phyloP scores from a whole-genome alignment of 1,140 invertebrate genomes.

The Panulirus ornatus region DNA sequence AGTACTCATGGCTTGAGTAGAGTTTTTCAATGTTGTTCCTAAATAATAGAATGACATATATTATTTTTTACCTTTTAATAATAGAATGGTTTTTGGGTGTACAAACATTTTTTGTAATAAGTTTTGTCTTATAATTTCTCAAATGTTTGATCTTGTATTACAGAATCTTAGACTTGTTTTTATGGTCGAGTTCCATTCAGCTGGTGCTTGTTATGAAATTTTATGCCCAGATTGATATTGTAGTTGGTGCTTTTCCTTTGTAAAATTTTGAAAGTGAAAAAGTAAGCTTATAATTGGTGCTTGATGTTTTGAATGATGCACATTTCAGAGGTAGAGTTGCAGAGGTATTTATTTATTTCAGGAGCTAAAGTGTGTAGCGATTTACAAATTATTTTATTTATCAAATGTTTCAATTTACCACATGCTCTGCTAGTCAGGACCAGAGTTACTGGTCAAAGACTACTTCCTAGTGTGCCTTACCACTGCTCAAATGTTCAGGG shows the following conservation, averaged over 20 bases:
- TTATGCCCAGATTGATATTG: constrained; percentile 2
- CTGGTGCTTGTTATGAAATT: constrained; percentile 8
- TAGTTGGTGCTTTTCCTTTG: constrained; percentile 25
- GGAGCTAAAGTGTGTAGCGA: not conserved
- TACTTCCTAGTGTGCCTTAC: constrained; percentile 59
- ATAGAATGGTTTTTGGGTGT: not conserved
- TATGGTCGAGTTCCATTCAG: not conserved
- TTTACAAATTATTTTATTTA: not conserved
- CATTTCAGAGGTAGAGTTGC: not conserved
- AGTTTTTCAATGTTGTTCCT: not conserved
- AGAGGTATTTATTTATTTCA: not conserved
- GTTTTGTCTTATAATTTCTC: not conserved
- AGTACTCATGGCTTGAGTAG: not conserved
- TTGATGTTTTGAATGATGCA: not conserved
- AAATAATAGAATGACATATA: not conserved
- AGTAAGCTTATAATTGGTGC: not conserved
- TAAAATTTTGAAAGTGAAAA: not conserved
- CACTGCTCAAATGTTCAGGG: constrained; percentile 59
- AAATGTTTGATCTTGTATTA: not conserved
- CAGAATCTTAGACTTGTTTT: not conserved
- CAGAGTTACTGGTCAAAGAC: constrained; percentile 5
- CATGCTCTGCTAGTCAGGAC: constrained; percentile 49
- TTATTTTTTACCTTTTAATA: not conserved
- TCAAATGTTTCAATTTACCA: not conserved
- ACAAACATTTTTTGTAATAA: too few relatives aligned